phyloP scores from a whole-genome alignment of 2,888 invertebrate species.

The Marasmarcha lunaedactyla region DNA sequence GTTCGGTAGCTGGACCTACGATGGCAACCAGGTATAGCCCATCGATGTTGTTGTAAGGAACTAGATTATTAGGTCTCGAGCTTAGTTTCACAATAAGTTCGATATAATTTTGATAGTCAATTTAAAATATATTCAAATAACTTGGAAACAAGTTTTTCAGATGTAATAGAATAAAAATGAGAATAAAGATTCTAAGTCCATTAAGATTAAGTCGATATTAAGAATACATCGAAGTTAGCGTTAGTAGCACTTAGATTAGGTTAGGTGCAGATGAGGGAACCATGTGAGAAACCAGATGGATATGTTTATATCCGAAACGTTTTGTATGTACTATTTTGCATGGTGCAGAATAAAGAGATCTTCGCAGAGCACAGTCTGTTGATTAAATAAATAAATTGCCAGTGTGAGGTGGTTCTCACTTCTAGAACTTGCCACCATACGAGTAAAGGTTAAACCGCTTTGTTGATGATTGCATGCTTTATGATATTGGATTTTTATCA shows the following conservation, averaged over 20 bases:
- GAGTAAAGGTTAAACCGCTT: slow-evolving; percentile 20
- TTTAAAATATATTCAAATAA: too few species aligned
- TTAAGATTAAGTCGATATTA: too few species aligned
- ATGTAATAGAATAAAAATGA: too few species aligned
- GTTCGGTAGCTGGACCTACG: slow-evolving; percentile 99
- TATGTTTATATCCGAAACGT: slow-evolving; percentile 51
- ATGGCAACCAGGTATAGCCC: slow-evolving; percentile 89
- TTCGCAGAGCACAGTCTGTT: slow-evolving; percentile 27
- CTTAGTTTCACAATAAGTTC: too few species aligned
- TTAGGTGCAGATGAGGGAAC: slow-evolving; percentile 69
- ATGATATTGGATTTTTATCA: too few species aligned
- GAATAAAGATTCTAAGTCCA: too few species aligned
- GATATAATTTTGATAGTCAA: too few species aligned
- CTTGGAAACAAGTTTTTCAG: too few species aligned
- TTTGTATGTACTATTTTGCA: slow-evolving; percentile 86
- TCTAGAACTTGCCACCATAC: slow-evolving; percentile 37
- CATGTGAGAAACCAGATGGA: slow-evolving; percentile 77
- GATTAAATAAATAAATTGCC: slow-evolving; percentile 15
- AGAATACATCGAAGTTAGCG: too few species aligned
- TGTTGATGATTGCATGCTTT: neutral
- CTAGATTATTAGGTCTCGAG: too few species aligned
- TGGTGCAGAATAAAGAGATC: slow-evolving; percentile 71
- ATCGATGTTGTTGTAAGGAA: neutral
- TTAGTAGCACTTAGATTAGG: too few species aligned
- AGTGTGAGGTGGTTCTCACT: neutral